Evolutionary conservation across 2,888 invertebrate genomes (phyloP).

Genomic region (Platycnemis pennipes): DNA sequence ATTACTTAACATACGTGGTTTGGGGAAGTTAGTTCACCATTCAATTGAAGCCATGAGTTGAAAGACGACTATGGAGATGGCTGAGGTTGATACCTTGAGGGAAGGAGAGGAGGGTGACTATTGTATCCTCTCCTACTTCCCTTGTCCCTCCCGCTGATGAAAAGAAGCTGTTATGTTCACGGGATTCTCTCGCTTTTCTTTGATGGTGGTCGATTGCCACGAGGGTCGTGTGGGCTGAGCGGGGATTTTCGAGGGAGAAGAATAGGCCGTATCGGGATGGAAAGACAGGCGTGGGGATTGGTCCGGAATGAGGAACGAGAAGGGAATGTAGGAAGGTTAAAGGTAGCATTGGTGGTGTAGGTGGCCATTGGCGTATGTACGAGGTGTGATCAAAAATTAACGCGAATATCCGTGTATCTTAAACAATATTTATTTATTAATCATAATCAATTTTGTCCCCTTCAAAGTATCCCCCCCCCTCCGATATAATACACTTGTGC

Average conservation of each 20-base stretch:
- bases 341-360: neutral
- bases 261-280: neutral
- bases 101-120: neutral
- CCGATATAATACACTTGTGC: too few relatives aligned
- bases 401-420: too few relatives aligned
- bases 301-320: conserved; percentile 34
- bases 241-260: neutral
- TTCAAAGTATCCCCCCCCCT: too few relatives aligned
- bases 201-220: neutral
- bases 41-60: neutral
- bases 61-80: neutral
- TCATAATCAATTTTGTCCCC: too few relatives aligned
- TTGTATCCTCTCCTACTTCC: neutral
- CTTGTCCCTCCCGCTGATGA: neutral
- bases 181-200: neutral
- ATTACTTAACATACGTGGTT: too few relatives aligned
- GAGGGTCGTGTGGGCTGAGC: neutral
- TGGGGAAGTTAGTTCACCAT: too few relatives aligned
- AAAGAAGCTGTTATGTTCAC: neutral
- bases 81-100: neutral
- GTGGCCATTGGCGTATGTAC: neutral
- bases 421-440: too few relatives aligned
- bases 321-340: neutral
- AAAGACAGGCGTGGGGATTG: neutral
- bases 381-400: too few relatives aligned